Base-by-base conservation (phyloP, 2,113 vertebrate genomes). In the Sigmodon hispidus region DNA sequence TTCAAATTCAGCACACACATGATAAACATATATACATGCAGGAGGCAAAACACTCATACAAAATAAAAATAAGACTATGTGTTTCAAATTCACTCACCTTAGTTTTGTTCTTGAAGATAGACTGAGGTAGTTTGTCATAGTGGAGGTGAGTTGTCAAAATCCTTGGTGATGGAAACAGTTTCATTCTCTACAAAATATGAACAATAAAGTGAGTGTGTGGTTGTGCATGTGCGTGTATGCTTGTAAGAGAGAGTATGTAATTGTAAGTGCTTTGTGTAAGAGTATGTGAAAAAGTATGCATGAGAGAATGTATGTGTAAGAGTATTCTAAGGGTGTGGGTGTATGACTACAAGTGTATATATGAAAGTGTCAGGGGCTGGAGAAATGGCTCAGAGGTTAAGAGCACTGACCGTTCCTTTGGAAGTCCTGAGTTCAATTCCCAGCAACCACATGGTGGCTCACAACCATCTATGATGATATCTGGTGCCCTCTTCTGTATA, bases 111-210 rank as follows among this genome's bases (percentile, higher is more conserved):
- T 97, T 95, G 90, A 97, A 95, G 96, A 98, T 43, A 77, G 98
- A 98, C 34, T 92, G 96, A 26, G 96, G 96, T 48, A 98, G 91
- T 55, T 83, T 96, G 72, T 98, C 97, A 15, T 96, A 98, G 95
- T 96, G 97, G 89, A 98, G 97, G 59, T 98, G 97, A 43, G 97
- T 98, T 96, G 98, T 94, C 93, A 98, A 65, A 96, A 98, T 97
- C 85, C 98, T 98, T 92, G 98, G 98, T n/a, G 98, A 98, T 40
- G 77, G 97, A 61, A 98, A 94, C 45, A 95, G 90, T 90, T 98
- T 98, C 97, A 98, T 98, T 90, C 97, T 98, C 98, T 98, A 93
- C 97, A 97, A 98, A 97, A 79, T 31, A 96, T 40, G 93, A 81
- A 97, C 19, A 93, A 75, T 91, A 91, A 13, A 21, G 2, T 84